Conservation (phyloP, 2,888 invertebrate species). For the Mimas tiliae region DNA sequence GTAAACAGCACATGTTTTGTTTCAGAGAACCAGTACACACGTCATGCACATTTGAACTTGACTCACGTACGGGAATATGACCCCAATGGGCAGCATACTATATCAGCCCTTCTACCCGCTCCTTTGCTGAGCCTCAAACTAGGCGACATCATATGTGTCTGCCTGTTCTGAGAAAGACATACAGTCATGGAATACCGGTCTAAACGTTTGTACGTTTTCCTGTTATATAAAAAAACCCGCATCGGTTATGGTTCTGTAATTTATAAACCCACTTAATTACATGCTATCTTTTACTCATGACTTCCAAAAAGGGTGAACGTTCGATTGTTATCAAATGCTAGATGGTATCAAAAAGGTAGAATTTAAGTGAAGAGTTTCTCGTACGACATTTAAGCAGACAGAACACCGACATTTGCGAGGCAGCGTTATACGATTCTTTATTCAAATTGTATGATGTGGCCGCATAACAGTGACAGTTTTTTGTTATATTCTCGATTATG, state of each 20-base stretch:
- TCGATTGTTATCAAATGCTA: too few relatives aligned
- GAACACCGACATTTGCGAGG: too few relatives aligned
- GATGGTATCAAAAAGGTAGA: too few relatives aligned
- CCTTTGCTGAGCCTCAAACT: neutral
- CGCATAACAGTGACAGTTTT: too few relatives aligned
- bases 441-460: too few relatives aligned
- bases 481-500: too few relatives aligned
- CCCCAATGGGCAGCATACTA: conserved; percentile 4
- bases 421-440: too few relatives aligned
- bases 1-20: neutral
- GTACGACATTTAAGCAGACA: too few relatives aligned
- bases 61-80: neutral
- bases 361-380: too few relatives aligned
- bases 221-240: conserved; percentile 20
- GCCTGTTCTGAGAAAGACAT: conserved; percentile 1
- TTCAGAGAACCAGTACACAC: conserved; percentile 12
- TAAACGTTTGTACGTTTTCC: conserved; percentile 9
- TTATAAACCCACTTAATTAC: neutral
- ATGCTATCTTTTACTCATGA: too few relatives aligned
- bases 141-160: neutral
- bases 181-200: conserved; percentile 8
- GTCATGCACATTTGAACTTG: conserved; percentile 19
- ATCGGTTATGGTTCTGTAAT: neutral
- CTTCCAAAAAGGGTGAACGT: too few relatives aligned
- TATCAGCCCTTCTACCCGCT: neutral